A percentile compares a stretch with the other conserved stretches of the same genome.
Evolutionary conservation across 1,140 invertebrate genomes (phyloP).

Genomic region (Drosophila sucinea): DNA sequence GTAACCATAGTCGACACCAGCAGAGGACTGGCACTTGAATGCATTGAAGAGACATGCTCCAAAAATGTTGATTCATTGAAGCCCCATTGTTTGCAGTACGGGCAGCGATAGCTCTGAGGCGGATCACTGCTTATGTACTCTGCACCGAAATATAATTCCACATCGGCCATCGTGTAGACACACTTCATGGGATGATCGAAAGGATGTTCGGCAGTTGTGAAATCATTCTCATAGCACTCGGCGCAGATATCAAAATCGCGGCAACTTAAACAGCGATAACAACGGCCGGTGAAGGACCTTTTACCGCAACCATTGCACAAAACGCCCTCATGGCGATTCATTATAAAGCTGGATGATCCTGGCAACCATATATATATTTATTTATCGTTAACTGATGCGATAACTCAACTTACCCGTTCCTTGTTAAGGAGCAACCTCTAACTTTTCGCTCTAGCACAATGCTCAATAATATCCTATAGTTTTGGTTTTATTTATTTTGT

Average conservation of each 20-base stretch:
- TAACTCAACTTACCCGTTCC: slow-evolving; percentile 28
- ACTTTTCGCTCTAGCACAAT: slow-evolving; percentile 1
- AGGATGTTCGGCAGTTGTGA: slow-evolving; percentile 49
- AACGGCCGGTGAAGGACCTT: slow-evolving; percentile 51
- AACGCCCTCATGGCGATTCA: slow-evolving; percentile 68
- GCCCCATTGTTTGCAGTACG: slow-evolving; percentile 69
- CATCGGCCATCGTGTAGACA: slow-evolving; percentile 47
- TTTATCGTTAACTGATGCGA: no score
- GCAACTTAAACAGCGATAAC: slow-evolving; percentile 64
- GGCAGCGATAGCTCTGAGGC: slow-evolving; percentile 68
- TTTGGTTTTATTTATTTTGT: neutral
- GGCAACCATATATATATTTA: no score
- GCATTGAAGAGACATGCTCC: slow-evolving; percentile 57
- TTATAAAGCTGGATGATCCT: slow-evolving; percentile 16
- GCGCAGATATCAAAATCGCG: slow-evolving; percentile 56
- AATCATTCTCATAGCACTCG: slow-evolving; percentile 60
- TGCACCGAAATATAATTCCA: slow-evolving; percentile 64
- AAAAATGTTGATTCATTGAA: slow-evolving; percentile 69
- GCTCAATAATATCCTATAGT: neutral
- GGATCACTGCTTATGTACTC: slow-evolving; percentile 64
- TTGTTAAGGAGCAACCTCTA: neutral
- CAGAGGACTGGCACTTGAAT: slow-evolving; percentile 49
- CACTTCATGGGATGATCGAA: slow-evolving; percentile 72
- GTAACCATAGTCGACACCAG: slow-evolving; percentile 66
- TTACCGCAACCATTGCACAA: slow-evolving; percentile 56